A percentile compares a stretch with the other conserved stretches of the same genome.
Conservation (phyloP, 2,888 invertebrate species). For the Plagiodera versicolora region DNA sequence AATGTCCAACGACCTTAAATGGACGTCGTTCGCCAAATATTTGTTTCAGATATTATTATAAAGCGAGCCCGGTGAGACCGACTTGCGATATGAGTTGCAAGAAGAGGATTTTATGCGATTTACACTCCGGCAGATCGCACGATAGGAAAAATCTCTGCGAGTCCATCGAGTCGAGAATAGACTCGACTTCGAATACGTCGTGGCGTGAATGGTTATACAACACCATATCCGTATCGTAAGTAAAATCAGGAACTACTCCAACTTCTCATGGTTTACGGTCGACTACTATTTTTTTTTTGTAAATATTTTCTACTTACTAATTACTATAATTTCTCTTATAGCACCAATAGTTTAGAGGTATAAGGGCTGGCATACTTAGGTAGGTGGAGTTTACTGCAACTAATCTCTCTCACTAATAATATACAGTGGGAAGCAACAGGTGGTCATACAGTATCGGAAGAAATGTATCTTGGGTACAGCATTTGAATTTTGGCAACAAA, state of each 20-base stretch:
- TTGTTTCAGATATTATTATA: slow-evolving; percentile 77
- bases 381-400: slow-evolving; percentile 14
- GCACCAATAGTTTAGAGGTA: slow-evolving; percentile 15
- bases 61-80: slow-evolving; percentile 83
- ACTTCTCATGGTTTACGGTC: slow-evolving; percentile 1
- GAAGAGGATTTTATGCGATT: slow-evolving; percentile 82
- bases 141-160: slow-evolving; percentile 82
- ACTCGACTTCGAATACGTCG: slow-evolving; percentile 72
- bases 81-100: slow-evolving; percentile 83
- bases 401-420: neutral
- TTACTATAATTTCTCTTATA: slow-evolving; percentile 20
- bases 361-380: slow-evolving; percentile 9
- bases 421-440: no score
- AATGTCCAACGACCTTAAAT: no score
- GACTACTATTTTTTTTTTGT: slow-evolving; percentile 1
- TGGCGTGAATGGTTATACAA: slow-evolving; percentile 90
- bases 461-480: no score
- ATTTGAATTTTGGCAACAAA: no score
- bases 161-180: slow-evolving; percentile 80
- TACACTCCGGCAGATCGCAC: slow-evolving; percentile 84
- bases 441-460: no score
- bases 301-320: slow-evolving; percentile 1
- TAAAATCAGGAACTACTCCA: slow-evolving; percentile 45
- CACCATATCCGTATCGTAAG: slow-evolving; percentile 86
- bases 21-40: no score